phyloP scores from a whole-genome alignment of 2,113 vertebrate genomes.

The Felis chaus region DNA sequence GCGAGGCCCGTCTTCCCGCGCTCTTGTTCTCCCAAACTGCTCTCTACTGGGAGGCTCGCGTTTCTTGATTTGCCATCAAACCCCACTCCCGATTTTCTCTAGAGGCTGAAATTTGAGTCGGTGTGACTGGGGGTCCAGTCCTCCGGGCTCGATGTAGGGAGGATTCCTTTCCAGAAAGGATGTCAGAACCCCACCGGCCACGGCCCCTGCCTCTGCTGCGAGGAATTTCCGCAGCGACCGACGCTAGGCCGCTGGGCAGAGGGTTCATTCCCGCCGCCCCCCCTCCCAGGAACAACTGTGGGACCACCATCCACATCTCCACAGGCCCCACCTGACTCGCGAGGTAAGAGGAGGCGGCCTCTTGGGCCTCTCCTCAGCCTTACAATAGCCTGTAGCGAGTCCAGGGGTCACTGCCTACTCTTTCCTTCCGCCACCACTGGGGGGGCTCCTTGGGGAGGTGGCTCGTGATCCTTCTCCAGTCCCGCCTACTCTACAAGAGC shows the following conservation, averaged over 20 bases:
- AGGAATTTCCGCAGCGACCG: background rate
- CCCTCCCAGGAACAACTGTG: background rate
- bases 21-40: background rate
- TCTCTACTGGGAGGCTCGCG: background rate
- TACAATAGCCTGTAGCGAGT: background rate
- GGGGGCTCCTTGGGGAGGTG: background rate
- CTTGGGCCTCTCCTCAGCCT: background rate
- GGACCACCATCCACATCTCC: background rate
- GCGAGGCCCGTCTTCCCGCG: background rate
- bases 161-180: background rate
- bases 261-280: background rate
- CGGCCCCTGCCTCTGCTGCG: background rate
- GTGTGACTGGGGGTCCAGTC: background rate
- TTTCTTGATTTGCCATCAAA: background rate
- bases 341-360: background rate
- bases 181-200: background rate
- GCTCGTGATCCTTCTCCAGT: background rate
- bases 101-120: background rate
- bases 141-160: background rate
- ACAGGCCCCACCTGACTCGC: accelerated
- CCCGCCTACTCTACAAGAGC: background rate
- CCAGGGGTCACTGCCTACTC: background rate
- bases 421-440: background rate
- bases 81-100: background rate
- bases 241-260: background rate